A percentile compares a stretch with the other conserved stretches of the same genome.
Conservation (phyloP, 2,797 vertebrate species). For the Amniataba percoides region DNA sequence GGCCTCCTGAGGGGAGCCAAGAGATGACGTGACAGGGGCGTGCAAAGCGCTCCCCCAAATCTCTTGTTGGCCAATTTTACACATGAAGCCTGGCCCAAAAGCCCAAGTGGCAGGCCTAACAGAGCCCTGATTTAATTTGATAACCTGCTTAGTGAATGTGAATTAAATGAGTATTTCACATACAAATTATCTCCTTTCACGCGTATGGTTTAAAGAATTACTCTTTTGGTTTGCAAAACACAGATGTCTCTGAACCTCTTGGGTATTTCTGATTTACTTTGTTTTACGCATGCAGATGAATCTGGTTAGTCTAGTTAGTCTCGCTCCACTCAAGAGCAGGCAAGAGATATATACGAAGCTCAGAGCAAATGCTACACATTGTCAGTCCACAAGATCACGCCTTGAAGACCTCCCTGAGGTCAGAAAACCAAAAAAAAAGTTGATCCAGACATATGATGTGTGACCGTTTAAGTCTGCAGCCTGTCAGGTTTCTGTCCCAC, state of each 20-base stretch:
- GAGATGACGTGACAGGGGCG: slow-evolving; percentile 94
- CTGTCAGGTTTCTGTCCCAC: slow-evolving; percentile 56
- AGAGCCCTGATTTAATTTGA: slow-evolving; percentile 95
- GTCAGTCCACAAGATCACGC: slow-evolving; percentile 12
- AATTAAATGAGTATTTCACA: slow-evolving; percentile 98
- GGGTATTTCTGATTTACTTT: slow-evolving; percentile 63
- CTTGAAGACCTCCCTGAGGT: slow-evolving; percentile 21
- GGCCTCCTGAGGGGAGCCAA: slow-evolving; percentile 90
- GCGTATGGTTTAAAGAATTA: slow-evolving; percentile 63
- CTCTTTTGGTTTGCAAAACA: slow-evolving; percentile 67
- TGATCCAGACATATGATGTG: slow-evolving; percentile 53
- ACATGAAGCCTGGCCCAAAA: slow-evolving; percentile 95
- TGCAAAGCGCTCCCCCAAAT: slow-evolving; percentile 93
- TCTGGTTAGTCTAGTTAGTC: slow-evolving; percentile 44
- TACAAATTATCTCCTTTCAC: slow-evolving; percentile 82
- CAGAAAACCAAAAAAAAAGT: slow-evolving; percentile 22
- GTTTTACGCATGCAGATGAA: slow-evolving; percentile 62
- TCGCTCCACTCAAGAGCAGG: slow-evolving; percentile 22
- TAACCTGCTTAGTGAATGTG: slow-evolving; percentile 98
- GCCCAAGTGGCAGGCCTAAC: slow-evolving; percentile 93
- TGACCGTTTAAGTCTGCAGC: slow-evolving; percentile 48
- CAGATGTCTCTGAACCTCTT: slow-evolving; percentile 65
- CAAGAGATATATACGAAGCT: slow-evolving; percentile 29
- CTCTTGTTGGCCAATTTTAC: slow-evolving; percentile 99
- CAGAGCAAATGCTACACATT: slow-evolving; percentile 2